These are phyloP conservation scores for Alces alces DNA, from an alignment of 2,113 vertebrate genomes.

Conservation along the genomic window DNA sequence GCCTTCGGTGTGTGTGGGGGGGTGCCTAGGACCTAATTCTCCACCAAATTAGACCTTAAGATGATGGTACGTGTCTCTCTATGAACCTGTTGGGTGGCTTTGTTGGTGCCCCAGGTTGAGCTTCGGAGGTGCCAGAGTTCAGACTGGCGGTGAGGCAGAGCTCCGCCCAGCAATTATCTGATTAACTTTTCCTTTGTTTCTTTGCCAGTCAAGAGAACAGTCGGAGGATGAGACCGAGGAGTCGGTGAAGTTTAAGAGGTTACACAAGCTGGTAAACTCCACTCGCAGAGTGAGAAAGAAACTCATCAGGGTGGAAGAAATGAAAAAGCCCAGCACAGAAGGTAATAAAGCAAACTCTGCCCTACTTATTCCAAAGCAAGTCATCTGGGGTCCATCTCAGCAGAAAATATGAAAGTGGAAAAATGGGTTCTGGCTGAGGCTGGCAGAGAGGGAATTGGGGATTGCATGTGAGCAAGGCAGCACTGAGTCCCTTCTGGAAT, in stretches of 20 bases:
- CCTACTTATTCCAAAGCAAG: constrained; percentile 15
- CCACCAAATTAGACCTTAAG: constrained; percentile 65
- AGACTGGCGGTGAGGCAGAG: not conserved
- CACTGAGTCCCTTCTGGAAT: not conserved
- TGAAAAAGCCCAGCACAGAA: constrained; percentile 92
- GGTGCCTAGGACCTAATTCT: constrained; percentile 63
- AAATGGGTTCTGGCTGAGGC: not conserved
- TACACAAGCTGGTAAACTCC: constrained; percentile 98
- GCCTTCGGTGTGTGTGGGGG: constrained; percentile 49
- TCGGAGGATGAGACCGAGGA: constrained; percentile 98
- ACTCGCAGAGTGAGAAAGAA: constrained; percentile 97
- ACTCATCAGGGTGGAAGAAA: constrained; percentile 96
- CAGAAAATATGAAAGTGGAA: not conserved
- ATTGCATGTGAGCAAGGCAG: not conserved
- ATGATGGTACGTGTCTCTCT: constrained; percentile 77
- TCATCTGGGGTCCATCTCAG: not conserved
- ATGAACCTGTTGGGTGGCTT: not conserved
- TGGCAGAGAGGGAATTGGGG: not conserved
- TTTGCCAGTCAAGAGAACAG: constrained; percentile 94
- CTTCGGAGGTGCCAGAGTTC: not conserved
- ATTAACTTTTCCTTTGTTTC: constrained; percentile 80
- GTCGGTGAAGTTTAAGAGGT: constrained; percentile 96
- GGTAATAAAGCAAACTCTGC: constrained; percentile 78
- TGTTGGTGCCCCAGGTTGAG: not conserved
- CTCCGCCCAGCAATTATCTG: constrained; percentile 48